Evolutionary conservation across 2,888 invertebrate genomes (phyloP), one percentile per base, ranked within the genome.

Genomic region (Oligia strigilis): DNA sequence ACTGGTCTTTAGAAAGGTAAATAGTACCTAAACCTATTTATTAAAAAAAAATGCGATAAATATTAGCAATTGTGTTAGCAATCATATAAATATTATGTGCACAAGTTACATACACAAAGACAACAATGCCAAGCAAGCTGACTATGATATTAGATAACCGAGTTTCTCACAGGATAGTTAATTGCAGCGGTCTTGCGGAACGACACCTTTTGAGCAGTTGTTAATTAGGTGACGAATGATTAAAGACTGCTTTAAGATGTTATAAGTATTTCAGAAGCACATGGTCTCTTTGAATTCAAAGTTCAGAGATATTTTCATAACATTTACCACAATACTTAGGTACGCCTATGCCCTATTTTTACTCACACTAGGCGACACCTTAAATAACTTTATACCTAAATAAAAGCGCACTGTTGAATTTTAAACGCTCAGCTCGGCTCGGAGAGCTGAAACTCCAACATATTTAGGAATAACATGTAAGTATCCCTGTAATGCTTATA

Each of bases 121-220:
- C 17, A 29, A 17, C 40, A n/a, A n/a, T 81, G 43, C 72, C 60
- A 62, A 81, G 60, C 29, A 36, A 80, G 40, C 69, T 40, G 19
- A 8, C 36, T 67, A 11, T 40, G 60, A n/a, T 43, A 62, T 43
- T 58, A 72, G 60, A 43, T 13, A 52, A 29, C 43, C 14, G 4
- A 23, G 19, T n/a, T 55, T 43, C 60, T 36, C 64, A 55, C 19
- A n/a, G 73, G 36, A 79, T 40, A 66, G 46, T 72, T 84, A 62
- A 78, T 84, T 55, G 46, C 43, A 52, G 36, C 46, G 36, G 19
- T 78, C n/a, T 60, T 9, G 69, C 40, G n/a, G 14, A 60, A 73
- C 43, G 69, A 70, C 43, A 62, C 17, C 84, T 81, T 67, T 67
- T 76, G 46, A 62, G 55, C 29, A 23, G 19, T 52, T 8, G 11